Conservation (phyloP, 2,797 vertebrate genomes). For the Toxotes lorentzi region DNA sequence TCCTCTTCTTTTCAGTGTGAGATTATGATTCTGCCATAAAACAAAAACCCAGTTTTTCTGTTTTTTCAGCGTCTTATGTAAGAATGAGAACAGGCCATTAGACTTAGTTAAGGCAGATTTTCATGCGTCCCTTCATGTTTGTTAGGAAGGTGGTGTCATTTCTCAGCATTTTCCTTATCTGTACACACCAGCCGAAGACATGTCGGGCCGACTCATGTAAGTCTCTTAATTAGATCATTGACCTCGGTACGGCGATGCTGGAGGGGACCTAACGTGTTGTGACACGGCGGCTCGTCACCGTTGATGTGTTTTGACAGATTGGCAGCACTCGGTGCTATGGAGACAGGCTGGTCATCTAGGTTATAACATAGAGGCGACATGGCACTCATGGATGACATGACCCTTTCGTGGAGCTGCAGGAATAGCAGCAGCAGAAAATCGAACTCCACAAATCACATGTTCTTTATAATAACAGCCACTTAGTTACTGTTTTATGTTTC, state of each 20-base stretch:
- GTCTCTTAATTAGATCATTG: conserved; percentile 26
- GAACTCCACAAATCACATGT: no score
- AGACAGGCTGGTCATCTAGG: conserved; percentile 3
- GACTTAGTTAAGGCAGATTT: no score
- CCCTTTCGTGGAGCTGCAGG: conserved; percentile 2
- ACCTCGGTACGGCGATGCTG: not conserved
- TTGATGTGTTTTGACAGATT: conserved; percentile 24
- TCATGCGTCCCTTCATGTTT: no score
- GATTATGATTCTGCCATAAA: not conserved
- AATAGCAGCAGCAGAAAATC: no score
- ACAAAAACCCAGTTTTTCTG: not conserved
- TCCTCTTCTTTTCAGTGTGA: not conserved
- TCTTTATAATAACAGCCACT: no score
- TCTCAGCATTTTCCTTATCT: no score
- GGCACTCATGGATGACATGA: not conserved
- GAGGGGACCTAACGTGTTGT: not conserved
- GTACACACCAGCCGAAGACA: not conserved
- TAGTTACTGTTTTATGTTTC: no score
- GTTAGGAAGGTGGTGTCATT: no score
- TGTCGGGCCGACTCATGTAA: conserved; percentile 6
- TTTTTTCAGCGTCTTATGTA: not conserved
- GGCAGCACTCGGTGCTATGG: not conserved
- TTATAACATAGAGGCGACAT: not conserved
- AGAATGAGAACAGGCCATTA: no score
- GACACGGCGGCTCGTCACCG: not conserved